Evolutionary conservation across 2,888 invertebrate genomes (phyloP).

Genomic region (Amphipyra berbera): DNA sequence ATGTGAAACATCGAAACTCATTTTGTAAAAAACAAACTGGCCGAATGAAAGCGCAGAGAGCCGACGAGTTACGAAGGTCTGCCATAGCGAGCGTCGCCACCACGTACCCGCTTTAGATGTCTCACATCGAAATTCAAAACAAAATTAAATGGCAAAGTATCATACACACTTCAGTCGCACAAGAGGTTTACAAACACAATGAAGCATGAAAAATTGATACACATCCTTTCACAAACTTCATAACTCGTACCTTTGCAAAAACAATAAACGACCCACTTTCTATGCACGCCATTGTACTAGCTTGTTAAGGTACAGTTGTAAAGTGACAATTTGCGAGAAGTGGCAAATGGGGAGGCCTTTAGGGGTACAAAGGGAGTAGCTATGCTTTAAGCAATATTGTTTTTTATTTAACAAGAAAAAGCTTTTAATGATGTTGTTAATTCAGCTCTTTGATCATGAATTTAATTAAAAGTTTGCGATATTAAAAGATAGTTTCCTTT

Average conservation of each 20-base stretch:
- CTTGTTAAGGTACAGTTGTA: conserved; percentile 54
- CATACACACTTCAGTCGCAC: neutral
- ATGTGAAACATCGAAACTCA: no score
- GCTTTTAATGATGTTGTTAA: conserved; percentile 5
- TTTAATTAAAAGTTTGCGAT: no score
- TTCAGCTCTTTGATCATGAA: conserved; percentile 7
- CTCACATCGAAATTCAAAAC: no score
- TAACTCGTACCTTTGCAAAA: conserved; percentile 16
- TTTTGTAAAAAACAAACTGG: no score
- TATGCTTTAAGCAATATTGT: conserved; percentile 40
- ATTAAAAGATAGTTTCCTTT: no score
- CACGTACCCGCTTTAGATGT: no score
- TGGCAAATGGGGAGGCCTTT: conserved; percentile 35
- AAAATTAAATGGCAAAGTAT: no score
- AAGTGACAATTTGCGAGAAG: conserved; percentile 59
- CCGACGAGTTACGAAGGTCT: no score
- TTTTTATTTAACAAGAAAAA: conserved; percentile 38
- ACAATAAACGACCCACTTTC: conserved; percentile 41
- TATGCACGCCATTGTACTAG: conserved; percentile 51
- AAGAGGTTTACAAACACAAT: conserved; percentile 6
- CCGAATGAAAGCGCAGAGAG: no score
- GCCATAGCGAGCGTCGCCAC: no score
- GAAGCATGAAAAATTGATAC: conserved; percentile 29
- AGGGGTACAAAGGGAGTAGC: conserved; percentile 38
- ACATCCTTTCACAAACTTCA: conserved; percentile 16